Base-by-base conservation (phyloP, 2,113 vertebrate species). In the Aythya baeri region DNA sequence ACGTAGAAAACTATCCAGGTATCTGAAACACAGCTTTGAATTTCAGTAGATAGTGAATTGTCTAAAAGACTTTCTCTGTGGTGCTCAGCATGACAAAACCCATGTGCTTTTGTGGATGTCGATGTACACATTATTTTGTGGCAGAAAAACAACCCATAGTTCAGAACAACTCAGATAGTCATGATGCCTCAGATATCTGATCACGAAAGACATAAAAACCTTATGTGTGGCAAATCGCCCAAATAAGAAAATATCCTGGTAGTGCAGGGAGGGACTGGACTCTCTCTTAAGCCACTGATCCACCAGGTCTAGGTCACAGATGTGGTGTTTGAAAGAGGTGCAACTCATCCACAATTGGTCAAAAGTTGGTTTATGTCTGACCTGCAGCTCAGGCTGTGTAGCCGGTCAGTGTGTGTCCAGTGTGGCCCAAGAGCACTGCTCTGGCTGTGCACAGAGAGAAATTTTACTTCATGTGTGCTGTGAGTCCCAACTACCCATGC, bases 401-500 rank as follows among this genome's bases (percentile, higher is more conserved):
- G 46, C 32, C 36, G 15, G 29, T 46, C 32, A 27, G n/a, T 2
- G 13, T 36, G 50, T 41, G 17, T 49, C 32, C 71, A 62, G 73
- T 14, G 3, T 11, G 21, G n/a, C 11, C 58, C 44, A 49, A 70
- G 43, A 90, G 13, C 54, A 12, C 68, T 38, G 26, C n/a, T 65
- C 21, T 13, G 25, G 20, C 49, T 61, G 17, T 2, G 2, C 5
- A 1, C 7, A 13, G 52, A 59, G n/a, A 38, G 59, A 32, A n/a
- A 34, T 81, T 59, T 44, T 20, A 1, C 13, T 78, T 63, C 13
- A 3, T 1, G 0, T 11, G 7, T n/a, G 20, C 36, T 1, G 0
- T 0, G 13, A 57, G 49, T 49, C 29, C 3, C 13, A 49, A 2
- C 43, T 52, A 23, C 5, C 9, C 20, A 2, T 23, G 67, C 7